phyloP scores from a whole-genome alignment of 2,113 vertebrate genomes.

The Lophochroa leadbeateri region DNA sequence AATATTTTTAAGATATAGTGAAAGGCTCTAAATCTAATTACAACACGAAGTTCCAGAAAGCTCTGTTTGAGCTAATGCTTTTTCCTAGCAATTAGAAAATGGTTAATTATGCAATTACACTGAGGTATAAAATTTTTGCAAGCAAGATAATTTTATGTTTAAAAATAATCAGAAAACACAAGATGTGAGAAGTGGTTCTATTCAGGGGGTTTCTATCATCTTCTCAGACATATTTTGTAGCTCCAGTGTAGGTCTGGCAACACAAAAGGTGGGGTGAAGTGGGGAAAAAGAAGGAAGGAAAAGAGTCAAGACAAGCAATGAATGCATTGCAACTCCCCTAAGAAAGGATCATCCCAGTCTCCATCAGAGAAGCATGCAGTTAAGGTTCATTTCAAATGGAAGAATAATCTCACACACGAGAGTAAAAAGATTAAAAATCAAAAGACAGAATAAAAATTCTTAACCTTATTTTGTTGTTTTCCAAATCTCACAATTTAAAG shows the following conservation, averaged over 20 bases:
- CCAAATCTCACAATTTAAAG: neutral
- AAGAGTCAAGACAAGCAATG: neutral
- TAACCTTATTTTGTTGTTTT: neutral
- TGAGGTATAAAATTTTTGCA: too few relatives aligned
- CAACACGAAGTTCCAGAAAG: neutral
- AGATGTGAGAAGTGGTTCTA: neutral
- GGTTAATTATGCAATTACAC: too few relatives aligned
- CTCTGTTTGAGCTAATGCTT: neutral
- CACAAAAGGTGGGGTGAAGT: neutral
- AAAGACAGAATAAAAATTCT: neutral
- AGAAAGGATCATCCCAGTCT: neutral
- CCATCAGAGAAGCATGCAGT: neutral
- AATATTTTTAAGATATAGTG: conserved; percentile 3
- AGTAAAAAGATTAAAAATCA: conserved; percentile 19
- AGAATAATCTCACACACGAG: neutral
- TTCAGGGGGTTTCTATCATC: neutral
- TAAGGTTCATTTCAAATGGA: neutral
- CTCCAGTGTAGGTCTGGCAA: neutral
- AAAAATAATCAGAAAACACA: conserved; percentile 5
- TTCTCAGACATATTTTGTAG: neutral
- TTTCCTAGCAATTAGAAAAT: neutral
- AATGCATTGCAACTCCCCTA: neutral
- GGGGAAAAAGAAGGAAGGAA: neutral
- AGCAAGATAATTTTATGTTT: neutral
- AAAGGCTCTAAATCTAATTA: conserved; percentile 32